phyloP scores from a whole-genome alignment of 2,888 invertebrate species.

The Rhabditoides inermis region DNA sequence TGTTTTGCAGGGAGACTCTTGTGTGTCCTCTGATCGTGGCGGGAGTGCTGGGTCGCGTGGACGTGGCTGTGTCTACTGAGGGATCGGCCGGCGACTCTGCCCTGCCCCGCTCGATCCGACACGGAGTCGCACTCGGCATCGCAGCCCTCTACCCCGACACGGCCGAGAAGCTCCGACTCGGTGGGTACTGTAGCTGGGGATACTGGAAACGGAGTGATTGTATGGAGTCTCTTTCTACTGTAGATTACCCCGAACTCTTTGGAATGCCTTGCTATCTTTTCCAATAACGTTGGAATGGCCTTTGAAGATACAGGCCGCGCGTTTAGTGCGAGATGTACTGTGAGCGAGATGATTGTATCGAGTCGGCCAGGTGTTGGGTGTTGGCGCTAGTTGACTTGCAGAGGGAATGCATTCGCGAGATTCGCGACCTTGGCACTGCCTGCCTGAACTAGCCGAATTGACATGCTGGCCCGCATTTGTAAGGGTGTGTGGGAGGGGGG shows the following conservation, averaged over 20 bases:
- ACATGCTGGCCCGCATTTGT: too few species aligned
- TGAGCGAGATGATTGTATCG: too few species aligned
- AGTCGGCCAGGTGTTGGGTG: too few species aligned
- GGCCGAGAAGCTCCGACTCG: slow-evolving; percentile 32
- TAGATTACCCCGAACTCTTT: neutral
- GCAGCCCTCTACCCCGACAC: slow-evolving; percentile 43
- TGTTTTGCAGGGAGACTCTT: slow-evolving; percentile 37
- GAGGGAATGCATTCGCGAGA: too few species aligned
- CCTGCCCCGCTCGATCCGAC: slow-evolving; percentile 43
- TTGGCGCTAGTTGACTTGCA: too few species aligned
- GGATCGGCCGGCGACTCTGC: slow-evolving; percentile 30
- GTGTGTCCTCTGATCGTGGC: slow-evolving; percentile 43
- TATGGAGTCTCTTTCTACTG: neutral
- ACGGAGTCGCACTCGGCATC: slow-evolving; percentile 39
- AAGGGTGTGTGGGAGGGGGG: too few species aligned
- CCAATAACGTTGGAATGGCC: too few species aligned
- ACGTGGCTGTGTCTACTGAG: slow-evolving; percentile 30
- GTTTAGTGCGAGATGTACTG: too few species aligned
- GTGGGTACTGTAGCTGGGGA: slow-evolving; percentile 14
- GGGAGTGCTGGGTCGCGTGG: slow-evolving; percentile 37
- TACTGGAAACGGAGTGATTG: neutral
- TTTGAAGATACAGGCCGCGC: too few species aligned
- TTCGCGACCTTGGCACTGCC: too few species aligned
- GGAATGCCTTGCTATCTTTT: neutral
- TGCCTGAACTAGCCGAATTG: too few species aligned